Base-by-base conservation (phyloP, 1,140 invertebrate genomes). In the Ladona fulva region DNA sequence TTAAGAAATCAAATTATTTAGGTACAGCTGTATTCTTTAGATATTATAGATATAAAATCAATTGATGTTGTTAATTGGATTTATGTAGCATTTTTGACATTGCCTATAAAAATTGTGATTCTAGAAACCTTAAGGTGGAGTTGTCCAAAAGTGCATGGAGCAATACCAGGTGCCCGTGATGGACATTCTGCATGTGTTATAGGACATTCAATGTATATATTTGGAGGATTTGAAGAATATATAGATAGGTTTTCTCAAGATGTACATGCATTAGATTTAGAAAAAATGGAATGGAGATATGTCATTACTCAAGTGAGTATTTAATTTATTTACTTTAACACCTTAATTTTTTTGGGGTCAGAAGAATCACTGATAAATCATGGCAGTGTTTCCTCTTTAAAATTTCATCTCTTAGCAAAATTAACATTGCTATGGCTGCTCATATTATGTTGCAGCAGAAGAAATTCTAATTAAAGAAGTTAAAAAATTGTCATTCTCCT, bases 161-260 rank as follows among this genome's bases (percentile, higher is more conserved):
- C 84, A 16, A 85, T 91, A 74, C 95, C 96, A 0, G 89, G 90
- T 77, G 90, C 94, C 0, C 87, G 95, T 81, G 96, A 97, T 87
- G 96, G 96, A 0, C 96, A 97, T 85, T 92, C 94, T 19, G 94
- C 95, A 3, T 95, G 94, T 83, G 86, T 97, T 11, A 91, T 95
- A 78, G 87, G 88, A 78, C 87, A 94, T 81, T 89, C 89, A 81
- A 97, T 97, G 95, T 95, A 92, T 82, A 92, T 97, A 77, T 97
- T 96, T 87, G 96, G 95, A 25, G 95, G 95, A 8, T 97, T 91
- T 85, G 90, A 93, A 85, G 94, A 94, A 81, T 88, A 90, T 29
- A 89, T 90, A 74, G 92, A 95, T 80, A 86, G 90, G 79, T 96
- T 95, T 85, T 92, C 92, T 24, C 90, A 94, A 84, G 91, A 94